Evolutionary conservation across 1,140 invertebrate genomes (phyloP).

Genomic region (Drosophila mojavensis): DNA sequence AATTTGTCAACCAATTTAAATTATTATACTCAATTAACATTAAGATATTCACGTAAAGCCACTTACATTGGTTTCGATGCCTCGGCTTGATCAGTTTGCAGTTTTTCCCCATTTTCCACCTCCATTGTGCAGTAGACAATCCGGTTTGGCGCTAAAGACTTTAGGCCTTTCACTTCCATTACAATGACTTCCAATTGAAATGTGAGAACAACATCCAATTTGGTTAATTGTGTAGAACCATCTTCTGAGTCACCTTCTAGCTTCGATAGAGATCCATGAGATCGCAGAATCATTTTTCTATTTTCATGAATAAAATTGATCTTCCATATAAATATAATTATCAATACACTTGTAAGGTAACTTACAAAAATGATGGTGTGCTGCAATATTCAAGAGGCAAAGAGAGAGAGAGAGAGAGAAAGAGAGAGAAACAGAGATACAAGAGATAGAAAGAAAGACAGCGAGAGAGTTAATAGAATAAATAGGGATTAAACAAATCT

Average conservation of each 20-base stretch:
- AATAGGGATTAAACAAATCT: no score
- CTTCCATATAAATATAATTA: not conserved
- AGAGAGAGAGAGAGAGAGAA: slow-evolving; percentile 8
- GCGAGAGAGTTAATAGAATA: not conserved
- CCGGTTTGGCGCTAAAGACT: slow-evolving; percentile 97
- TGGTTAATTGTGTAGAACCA: slow-evolving; percentile 95
- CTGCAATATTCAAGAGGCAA: slow-evolving; percentile 37
- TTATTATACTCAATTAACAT: not conserved
- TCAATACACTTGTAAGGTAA: slow-evolving; percentile 4
- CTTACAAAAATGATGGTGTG: slow-evolving; percentile 83
- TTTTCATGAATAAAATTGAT: not conserved
- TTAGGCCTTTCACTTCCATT: slow-evolving; percentile 99
- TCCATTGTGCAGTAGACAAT: slow-evolving; percentile 99
- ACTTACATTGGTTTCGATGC: slow-evolving; percentile 98
- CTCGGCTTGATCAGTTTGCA: slow-evolving; percentile 99
- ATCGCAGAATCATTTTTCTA: slow-evolving; percentile 87
- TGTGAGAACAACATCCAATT: slow-evolving; percentile 98
- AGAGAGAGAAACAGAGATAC: slow-evolving; percentile 2
- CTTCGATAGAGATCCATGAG: slow-evolving; percentile 96
- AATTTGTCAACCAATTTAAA: not conserved
- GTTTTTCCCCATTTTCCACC: slow-evolving; percentile 98
- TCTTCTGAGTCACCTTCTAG: slow-evolving; percentile 95
- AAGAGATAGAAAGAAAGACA: no score
- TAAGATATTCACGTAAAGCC: not conserved
- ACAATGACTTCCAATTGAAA: slow-evolving; percentile 99